phyloP scores from a whole-genome alignment of 2,797 vertebrate species.

The Graptemys geographica region DNA sequence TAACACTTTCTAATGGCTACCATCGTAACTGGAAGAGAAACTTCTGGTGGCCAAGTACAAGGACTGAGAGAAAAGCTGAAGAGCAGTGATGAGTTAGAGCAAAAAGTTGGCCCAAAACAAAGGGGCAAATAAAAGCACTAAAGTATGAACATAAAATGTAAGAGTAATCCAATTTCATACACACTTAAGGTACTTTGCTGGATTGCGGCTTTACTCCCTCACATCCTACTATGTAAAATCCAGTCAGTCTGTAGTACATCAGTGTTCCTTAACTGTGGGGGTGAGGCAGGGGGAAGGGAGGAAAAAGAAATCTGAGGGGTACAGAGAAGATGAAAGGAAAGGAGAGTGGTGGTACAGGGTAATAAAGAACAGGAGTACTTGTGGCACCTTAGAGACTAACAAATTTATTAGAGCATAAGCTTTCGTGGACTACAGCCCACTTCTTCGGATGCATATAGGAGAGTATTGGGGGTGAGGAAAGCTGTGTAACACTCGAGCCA shows the following conservation, averaged over 20 bases:
- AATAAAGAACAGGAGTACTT: background rate
- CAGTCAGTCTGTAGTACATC: background rate
- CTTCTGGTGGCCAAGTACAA: background rate
- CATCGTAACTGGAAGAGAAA: background rate
- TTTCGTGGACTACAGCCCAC: too few species aligned
- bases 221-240: background rate
- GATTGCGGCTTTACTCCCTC: background rate
- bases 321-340: background rate
- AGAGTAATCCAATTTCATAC: background rate
- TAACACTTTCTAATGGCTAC: background rate
- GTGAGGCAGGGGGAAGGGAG: background rate
- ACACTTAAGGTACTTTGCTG: background rate
- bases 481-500: background rate
- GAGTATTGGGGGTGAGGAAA: background rate
- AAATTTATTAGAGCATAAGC: too few species aligned
- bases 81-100: background rate
- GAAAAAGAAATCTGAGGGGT: background rate
- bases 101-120: background rate
- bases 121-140: background rate
- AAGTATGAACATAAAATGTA: background rate
- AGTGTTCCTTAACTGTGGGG: background rate
- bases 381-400: too few species aligned
- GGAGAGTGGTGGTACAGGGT: background rate
- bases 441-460: too few species aligned
- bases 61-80: background rate